Evolutionary conservation across 2,113 vertebrate genomes (phyloP).

Genomic region (Nesogale talazaci): DNA sequence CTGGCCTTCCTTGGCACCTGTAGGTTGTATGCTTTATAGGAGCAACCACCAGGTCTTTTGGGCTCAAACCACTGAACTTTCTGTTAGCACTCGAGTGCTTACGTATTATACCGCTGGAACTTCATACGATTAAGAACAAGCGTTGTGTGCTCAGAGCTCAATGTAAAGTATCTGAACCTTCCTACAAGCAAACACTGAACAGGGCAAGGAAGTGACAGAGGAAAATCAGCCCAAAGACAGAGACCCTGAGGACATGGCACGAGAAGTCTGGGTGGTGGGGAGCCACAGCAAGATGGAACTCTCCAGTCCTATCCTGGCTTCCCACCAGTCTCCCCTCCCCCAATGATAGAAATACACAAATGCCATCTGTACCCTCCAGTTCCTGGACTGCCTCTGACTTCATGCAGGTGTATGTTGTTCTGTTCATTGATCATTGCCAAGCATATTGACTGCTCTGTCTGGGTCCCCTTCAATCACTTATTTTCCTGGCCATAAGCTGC

Average conservation of each 20-base stretch:
- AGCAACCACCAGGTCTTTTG: not conserved
- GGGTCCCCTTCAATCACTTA: not conserved
- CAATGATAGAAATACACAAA: slow-evolving; percentile 39
- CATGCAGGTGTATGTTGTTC: not conserved
- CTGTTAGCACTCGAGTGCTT: not conserved
- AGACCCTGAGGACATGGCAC: not conserved
- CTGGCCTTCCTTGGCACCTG: too few species aligned
- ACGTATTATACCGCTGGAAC: not conserved
- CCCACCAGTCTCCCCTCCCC: too few species aligned
- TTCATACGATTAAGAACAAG: not conserved
- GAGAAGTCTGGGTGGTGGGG: not conserved
- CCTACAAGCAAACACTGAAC: not conserved
- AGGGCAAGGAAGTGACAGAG: not conserved
- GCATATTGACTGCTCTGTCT: slow-evolving; percentile 49
- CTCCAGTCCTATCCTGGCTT: not conserved
- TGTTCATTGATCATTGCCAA: slow-evolving; percentile 13
- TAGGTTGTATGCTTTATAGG: not conserved
- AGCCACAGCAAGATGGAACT: not conserved
- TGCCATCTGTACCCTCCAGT: not conserved
- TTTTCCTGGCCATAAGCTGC: slow-evolving; percentile 10
- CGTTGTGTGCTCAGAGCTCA: not conserved
- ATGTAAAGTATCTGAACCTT: not conserved
- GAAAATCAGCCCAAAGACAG: not conserved
- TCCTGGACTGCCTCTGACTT: slow-evolving; percentile 1
- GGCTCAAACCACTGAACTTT: not conserved